phyloP scores from a whole-genome alignment of 2,888 invertebrate genomes.

The Drosophila falleni region DNA sequence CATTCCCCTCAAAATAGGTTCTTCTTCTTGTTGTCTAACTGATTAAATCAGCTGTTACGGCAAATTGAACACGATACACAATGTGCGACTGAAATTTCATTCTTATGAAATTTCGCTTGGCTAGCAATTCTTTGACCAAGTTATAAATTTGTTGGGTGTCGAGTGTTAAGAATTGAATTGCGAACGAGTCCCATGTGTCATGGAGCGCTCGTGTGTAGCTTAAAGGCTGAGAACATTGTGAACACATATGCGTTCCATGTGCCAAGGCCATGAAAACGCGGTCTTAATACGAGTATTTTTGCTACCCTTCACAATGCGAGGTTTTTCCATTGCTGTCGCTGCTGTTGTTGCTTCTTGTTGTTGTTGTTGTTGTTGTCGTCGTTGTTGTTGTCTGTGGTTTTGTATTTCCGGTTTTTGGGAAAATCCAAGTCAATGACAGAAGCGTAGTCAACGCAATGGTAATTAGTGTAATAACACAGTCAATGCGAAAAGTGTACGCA shows the following conservation, averaged over 20 bases:
- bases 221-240: slow-evolving; percentile 46
- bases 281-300: slow-evolving; percentile 20
- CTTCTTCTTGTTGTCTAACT: slow-evolving; percentile 4
- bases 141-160: slow-evolving; percentile 44
- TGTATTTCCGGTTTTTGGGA: slow-evolving; percentile 53
- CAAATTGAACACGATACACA: slow-evolving; percentile 51
- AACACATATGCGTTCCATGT: slow-evolving; percentile 53
- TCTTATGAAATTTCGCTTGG: slow-evolving; percentile 49
- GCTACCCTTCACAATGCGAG: slow-evolving; percentile 45
- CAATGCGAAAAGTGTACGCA: slow-evolving; percentile 16
- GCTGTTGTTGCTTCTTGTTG: not conserved
- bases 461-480: slow-evolving; percentile 44
- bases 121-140: slow-evolving; percentile 26
- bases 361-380: slow-evolving; percentile 13
- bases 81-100: slow-evolving; percentile 45
- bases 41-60: slow-evolving; percentile 59
- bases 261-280: slow-evolving; percentile 51
- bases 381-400: slow-evolving; percentile 30
- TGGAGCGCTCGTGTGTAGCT: slow-evolving; percentile 48
- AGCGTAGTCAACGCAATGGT: slow-evolving; percentile 26
- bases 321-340: slow-evolving; percentile 8
- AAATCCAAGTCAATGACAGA: slow-evolving; percentile 55
- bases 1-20: not conserved
- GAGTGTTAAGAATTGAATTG: slow-evolving; percentile 49
- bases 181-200: slow-evolving; percentile 60